Base-by-base conservation (phyloP, 2,113 vertebrate species). In the Accipiter cooperii region DNA sequence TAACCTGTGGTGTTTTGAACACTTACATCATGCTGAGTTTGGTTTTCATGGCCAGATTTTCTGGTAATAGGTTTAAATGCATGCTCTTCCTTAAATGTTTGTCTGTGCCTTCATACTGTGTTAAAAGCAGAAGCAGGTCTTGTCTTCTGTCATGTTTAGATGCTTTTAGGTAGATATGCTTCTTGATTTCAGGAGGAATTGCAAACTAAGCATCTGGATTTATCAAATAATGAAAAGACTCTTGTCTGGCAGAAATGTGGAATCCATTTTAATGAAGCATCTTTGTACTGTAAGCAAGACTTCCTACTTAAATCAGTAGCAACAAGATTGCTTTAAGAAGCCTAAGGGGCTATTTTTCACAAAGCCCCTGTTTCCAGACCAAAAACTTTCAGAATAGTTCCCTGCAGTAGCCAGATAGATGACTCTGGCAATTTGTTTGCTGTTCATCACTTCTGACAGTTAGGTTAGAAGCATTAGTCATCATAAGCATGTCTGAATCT, bases 391-490 rank as follows among this genome's bases (percentile, higher is more conserved):
- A 54, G 60, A 75, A 64, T 61, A 95, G 82, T 92, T 96, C 77
- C 51, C 75, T 44, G 8, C 36, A 91, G 76, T 87, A 90, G 89
- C 86, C 71, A 95, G 69, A 92, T 93, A 88, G 74, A 94, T 26
- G 52, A 52, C 77, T 93, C 91, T 44, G 81, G 64, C 42, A 89
- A 57, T 96, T 96, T 80, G n/a, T 55, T 91, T 89, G 65, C 78
- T 34, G 44, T 96, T 97, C 47, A 90, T 97, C 84, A 58, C 75
- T 95, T 96, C 86, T 92, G 87, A 87, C 55, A 75, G 38, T 84
- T 71, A 79, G 44, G 77, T 66, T 73, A 83, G 19, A 82, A 93
- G 26, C 69, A 87, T 90, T 87, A 55, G 12, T 97, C 88, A 90
- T 94, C 85, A 74, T 78, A 94, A 95, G 75, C 44, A n/a, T 73